Evolutionary conservation across 1,140 invertebrate species (phyloP).

Genomic region (Drosophila nannoptera): DNA sequence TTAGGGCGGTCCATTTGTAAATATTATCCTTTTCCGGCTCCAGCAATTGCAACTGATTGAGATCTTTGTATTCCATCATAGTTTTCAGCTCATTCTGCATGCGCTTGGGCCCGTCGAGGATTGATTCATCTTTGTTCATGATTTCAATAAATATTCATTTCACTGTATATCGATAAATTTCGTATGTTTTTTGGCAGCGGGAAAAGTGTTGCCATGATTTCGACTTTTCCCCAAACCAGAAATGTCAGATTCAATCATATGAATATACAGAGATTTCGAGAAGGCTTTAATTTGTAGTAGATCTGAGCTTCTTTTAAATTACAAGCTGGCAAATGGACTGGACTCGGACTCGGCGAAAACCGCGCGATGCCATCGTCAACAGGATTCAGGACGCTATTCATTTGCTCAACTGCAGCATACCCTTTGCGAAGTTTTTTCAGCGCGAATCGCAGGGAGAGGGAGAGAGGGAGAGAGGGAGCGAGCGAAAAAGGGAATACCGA

Average conservation of each 20-base stretch:
- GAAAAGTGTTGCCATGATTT: no score
- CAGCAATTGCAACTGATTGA: conserved; percentile 91
- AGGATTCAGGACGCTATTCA: background rate
- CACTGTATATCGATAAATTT: no score
- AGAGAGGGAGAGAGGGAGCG: background rate
- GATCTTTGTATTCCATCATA: conserved; percentile 88
- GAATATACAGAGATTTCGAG: no score
- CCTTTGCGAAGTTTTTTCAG: background rate
- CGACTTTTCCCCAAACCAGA: no score
- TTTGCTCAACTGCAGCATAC: background rate
- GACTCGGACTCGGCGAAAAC: background rate
- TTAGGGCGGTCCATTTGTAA: conserved; percentile 94
- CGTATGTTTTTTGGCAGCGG: no score
- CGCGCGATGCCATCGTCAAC: background rate
- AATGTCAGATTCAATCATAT: no score
- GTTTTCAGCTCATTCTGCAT: conserved; percentile 90
- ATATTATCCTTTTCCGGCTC: conserved; percentile 95
- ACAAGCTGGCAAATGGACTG: background rate
- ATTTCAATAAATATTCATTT: no score
- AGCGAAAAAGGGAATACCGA: conserved; percentile 20
- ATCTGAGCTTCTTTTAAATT: no score
- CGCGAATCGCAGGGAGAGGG: background rate
- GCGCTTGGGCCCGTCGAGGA: conserved; percentile 84
- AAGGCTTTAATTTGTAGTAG: no score
- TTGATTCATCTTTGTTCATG: conserved; percentile 43